Conservation (phyloP, 2,797 vertebrate species). For the Liparis tanakae region DNA sequence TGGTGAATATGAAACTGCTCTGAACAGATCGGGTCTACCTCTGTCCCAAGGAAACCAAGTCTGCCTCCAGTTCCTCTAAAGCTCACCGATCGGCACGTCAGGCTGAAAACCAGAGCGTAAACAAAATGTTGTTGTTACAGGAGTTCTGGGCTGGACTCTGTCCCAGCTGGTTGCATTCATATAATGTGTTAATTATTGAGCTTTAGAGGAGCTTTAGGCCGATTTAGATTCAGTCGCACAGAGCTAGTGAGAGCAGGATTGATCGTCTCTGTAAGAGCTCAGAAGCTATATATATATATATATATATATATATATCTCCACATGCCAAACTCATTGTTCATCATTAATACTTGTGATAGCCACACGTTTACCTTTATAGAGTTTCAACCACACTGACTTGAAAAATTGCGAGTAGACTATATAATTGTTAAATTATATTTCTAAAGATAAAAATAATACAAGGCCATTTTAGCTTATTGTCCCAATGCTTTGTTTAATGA, state of each 20-base stretch:
- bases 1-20: background rate
- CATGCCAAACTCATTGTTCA: background rate
- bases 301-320: constrained; percentile 9
- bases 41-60: background rate
- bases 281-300: too few species aligned
- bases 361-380: background rate
- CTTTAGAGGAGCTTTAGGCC: background rate
- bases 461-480: background rate
- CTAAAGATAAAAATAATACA: background rate
- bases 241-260: background rate
- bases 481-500: constrained; percentile 27
- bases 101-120: background rate
- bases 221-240: background rate
- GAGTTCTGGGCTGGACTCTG: background rate
- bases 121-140: background rate
- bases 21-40: background rate
- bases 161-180: background rate
- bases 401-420: background rate
- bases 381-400: constrained; percentile 8
- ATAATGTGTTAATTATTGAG: background rate
- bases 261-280: background rate
- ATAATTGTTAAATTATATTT: background rate
- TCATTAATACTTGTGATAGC: background rate
- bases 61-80: background rate
- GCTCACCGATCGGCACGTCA: background rate